phyloP scores from a whole-genome alignment of 1,140 invertebrate genomes.

The Colletes gigas region DNA sequence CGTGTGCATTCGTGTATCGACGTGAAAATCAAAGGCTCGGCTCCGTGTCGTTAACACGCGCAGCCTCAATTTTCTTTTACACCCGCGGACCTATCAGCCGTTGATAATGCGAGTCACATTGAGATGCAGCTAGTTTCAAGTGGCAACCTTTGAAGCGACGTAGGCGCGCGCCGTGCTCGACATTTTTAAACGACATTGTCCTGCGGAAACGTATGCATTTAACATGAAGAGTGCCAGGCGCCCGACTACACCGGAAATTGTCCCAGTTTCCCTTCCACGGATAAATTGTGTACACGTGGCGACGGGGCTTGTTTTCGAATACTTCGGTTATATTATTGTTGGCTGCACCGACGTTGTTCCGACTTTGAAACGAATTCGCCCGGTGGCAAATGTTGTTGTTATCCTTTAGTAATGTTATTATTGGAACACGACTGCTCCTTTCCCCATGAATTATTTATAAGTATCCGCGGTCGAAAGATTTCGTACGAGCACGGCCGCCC shows the following conservation, averaged over 20 bases:
- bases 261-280: not conserved
- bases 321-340: not conserved
- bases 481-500: no score
- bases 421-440: no score
- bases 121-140: slow-evolving; percentile 45
- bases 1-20: slow-evolving; percentile 49
- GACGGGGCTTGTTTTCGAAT: not conserved
- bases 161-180: not conserved
- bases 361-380: not conserved
- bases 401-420: not conserved
- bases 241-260: not conserved
- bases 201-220: slow-evolving; percentile 25
- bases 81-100: slow-evolving; percentile 52
- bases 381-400: not conserved
- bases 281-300: not conserved
- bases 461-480: no score
- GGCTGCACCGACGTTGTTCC: not conserved
- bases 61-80: slow-evolving; percentile 61
- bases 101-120: slow-evolving; percentile 55
- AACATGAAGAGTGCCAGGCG: not conserved
- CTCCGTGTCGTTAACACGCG: slow-evolving; percentile 42
- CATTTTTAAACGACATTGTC: slow-evolving; percentile 26
- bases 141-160: slow-evolving; percentile 30
- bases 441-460: no score
- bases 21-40: slow-evolving; percentile 64